phyloP scores from a whole-genome alignment of 2,797 vertebrate species.

The Eulemur albifrons region DNA sequence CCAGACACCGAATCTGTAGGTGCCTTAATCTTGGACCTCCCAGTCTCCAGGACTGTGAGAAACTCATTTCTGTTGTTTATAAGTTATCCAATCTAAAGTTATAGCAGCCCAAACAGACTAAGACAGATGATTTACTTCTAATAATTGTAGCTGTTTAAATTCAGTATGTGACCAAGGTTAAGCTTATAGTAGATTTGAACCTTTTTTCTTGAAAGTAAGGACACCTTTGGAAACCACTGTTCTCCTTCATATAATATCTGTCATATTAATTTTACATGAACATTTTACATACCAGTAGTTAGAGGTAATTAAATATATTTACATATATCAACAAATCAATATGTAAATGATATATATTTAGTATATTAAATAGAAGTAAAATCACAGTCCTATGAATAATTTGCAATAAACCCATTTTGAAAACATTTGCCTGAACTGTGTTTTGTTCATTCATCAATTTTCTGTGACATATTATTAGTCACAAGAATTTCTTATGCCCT shows the following conservation, averaged over 20 bases:
- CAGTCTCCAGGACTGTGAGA: background rate
- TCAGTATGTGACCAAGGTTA: background rate
- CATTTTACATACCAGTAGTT: background rate
- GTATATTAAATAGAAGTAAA: background rate
- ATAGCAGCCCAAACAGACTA: too few relatives aligned
- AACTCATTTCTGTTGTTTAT: background rate
- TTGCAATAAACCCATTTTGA: background rate
- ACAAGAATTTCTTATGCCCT: background rate
- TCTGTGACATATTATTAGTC: background rate
- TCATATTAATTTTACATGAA: background rate
- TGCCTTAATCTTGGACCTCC: background rate
- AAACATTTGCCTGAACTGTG: background rate
- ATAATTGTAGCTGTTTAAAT: background rate
- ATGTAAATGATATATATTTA: background rate
- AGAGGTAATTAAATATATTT: background rate
- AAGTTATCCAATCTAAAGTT: background rate
- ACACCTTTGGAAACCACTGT: background rate
- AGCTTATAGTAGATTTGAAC: background rate
- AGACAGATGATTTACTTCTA: background rate
- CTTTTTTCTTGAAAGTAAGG: background rate
- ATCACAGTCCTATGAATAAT: background rate
- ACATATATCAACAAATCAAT: background rate
- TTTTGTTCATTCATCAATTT: background rate
- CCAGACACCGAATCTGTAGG: background rate
- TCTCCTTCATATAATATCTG: background rate